These are phyloP conservation scores for Tribolium madens DNA, from an alignment of 1,140 invertebrate genomes.

Conservation along the genomic window DNA sequence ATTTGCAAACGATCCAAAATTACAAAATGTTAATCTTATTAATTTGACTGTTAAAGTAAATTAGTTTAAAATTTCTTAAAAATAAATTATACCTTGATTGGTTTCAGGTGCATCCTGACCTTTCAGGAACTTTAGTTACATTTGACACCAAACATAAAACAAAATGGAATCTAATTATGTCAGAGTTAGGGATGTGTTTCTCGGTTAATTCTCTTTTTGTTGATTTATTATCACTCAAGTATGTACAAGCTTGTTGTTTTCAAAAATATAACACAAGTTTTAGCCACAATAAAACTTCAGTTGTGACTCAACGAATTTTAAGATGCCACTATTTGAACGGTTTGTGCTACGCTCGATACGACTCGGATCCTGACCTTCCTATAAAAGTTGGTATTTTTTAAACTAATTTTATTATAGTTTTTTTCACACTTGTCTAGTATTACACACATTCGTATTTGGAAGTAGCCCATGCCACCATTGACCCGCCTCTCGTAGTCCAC, in stretches of 20 bases:
- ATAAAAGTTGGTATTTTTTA: conserved; percentile 58
- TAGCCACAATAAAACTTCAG: neutral
- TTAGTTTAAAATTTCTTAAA: conserved; percentile 37
- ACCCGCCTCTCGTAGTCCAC: conserved; percentile 59
- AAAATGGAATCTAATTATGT: conserved; percentile 68
- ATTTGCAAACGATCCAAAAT: conserved; percentile 64
- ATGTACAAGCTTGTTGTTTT: neutral
- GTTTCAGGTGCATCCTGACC: conserved; percentile 60
- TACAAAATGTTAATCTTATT: conserved; percentile 67
- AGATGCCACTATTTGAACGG: conserved; percentile 70
- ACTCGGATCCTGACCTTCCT: conserved; percentile 62
- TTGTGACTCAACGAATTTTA: conserved; percentile 51
- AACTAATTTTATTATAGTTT: neutral
- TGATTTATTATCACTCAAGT: conserved; percentile 59
- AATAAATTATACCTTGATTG: neutral
- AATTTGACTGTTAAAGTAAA: conserved; percentile 66
- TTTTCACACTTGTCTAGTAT: conserved; percentile 59
- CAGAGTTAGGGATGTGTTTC: conserved; percentile 70
- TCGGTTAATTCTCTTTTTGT: conserved; percentile 67
- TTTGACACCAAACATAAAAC: conserved; percentile 58
- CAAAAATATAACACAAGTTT: conserved; percentile 8
- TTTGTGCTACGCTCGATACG: conserved; percentile 68
- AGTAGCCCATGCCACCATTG: conserved; percentile 65
- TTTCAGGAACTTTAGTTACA: conserved; percentile 59
- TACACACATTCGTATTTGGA: conserved; percentile 72